Evolutionary conservation across 2,113 vertebrate genomes (phyloP).

Genomic region (Petrocephalus microphthalmus): DNA sequence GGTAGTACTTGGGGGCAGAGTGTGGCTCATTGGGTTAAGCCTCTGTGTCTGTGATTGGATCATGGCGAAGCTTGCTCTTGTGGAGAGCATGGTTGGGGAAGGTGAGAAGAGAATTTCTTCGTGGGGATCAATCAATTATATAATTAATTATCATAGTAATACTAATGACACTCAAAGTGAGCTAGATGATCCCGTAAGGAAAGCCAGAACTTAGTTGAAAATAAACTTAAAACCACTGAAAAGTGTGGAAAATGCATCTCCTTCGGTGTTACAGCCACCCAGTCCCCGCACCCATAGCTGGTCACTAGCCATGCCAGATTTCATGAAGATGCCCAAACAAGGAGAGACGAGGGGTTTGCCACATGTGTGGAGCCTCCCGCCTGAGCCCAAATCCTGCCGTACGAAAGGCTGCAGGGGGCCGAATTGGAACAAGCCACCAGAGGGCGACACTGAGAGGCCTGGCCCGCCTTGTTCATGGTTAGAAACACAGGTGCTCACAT

Average conservation of each 20-base stretch:
- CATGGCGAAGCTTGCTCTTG: no score
- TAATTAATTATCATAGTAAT: no score
- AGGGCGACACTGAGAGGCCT: background rate
- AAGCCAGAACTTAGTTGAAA: background rate
- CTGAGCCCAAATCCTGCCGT: background rate
- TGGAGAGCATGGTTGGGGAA: no score
- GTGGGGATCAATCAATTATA: no score
- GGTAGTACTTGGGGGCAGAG: no score
- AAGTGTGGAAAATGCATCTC: background rate
- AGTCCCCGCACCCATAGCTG: background rate
- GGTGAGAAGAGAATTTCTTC: no score
- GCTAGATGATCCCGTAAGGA: background rate
- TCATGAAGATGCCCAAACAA: background rate
- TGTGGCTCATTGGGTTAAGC: no score
- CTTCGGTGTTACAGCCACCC: background rate
- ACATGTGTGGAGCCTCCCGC: background rate
- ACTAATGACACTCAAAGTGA: background rate
- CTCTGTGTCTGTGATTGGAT: no score
- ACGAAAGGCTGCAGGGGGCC: background rate
- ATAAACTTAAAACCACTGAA: background rate
- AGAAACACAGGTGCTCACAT: background rate
- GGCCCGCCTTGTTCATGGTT: background rate
- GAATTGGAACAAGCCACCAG: background rate
- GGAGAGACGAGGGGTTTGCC: background rate
- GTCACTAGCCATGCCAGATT: background rate